A percentile compares a stretch with the other conserved stretches of the same genome.
Conservation (phyloP, 2,888 invertebrate genomes). For the Synanthedon formicaeformis region DNA sequence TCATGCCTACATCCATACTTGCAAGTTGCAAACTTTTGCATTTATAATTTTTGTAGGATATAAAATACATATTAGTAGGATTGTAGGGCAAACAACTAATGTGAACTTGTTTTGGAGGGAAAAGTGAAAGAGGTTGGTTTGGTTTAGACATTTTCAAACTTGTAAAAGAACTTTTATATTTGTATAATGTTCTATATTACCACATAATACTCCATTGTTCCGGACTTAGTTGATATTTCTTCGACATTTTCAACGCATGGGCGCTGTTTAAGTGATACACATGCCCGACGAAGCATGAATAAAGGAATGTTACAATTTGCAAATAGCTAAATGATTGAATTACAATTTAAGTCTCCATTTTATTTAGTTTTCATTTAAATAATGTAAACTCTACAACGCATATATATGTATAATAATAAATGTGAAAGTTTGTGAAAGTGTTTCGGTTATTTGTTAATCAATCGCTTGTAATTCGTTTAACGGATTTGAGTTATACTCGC, state of each 20-base stretch:
- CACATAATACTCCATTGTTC: conserved; percentile 70
- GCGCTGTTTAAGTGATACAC: conserved; percentile 54
- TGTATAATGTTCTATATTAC: conserved; percentile 49
- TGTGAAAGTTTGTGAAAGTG: not conserved
- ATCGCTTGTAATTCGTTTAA: not conserved
- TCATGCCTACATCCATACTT: no score
- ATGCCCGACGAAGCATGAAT: conserved; percentile 52
- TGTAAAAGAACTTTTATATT: conserved; percentile 65
- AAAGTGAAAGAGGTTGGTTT: conserved; percentile 25
- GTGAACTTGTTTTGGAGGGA: no score
- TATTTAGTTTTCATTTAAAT: not conserved
- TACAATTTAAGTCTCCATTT: no score
- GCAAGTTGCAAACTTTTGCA: no score
- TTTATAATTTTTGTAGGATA: no score
- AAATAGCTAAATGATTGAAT: conserved; percentile 1
- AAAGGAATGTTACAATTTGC: conserved; percentile 39
- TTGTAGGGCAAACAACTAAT: no score
- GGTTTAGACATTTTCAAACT: conserved; percentile 65
- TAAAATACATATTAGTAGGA: no score
- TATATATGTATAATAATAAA: not conserved
- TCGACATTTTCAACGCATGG: conserved; percentile 55
- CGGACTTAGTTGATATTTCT: conserved; percentile 61
- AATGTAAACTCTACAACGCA: not conserved
- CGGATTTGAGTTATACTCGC: not conserved
- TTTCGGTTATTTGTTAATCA: not conserved